Evolutionary conservation across 2,888 invertebrate species (phyloP).

Genomic region (Ptychoptera contaminata): DNA sequence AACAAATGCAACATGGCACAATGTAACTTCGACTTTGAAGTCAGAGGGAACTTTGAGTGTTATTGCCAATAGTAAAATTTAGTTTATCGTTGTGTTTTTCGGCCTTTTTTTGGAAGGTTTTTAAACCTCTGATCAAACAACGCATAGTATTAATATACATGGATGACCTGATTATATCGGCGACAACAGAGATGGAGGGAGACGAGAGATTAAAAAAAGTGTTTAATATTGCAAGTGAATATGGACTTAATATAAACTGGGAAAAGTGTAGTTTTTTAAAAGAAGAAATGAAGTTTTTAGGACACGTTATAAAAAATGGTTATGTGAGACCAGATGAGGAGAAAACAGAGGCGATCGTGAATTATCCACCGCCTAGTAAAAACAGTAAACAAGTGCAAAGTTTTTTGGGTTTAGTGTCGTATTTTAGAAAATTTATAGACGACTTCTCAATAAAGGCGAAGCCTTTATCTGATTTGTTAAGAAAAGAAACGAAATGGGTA

Average conservation of each 20-base stretch:
- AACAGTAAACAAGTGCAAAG: conserved; percentile 7
- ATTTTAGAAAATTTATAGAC: conserved; percentile 6
- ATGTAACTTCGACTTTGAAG: too few species aligned
- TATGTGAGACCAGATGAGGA: conserved; percentile 4
- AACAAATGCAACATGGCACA: too few species aligned
- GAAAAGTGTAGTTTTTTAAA: conserved; percentile 5
- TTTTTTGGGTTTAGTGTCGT: conserved; percentile 10
- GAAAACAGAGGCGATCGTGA: conserved; percentile 8
- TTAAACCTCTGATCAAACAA: too few species aligned
- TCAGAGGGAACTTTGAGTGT: too few species aligned
- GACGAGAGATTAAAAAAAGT: background rate
- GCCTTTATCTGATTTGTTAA: background rate
- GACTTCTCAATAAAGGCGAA: background rate
- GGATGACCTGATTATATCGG: background rate
- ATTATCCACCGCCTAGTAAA: conserved; percentile 8
- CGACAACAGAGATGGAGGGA: background rate
- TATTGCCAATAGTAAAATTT: too few species aligned
- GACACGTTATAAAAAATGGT: conserved; percentile 5
- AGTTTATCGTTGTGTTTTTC: too few species aligned
- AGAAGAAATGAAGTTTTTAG: conserved; percentile 5
- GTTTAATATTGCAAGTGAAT: background rate
- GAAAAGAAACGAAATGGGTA: background rate
- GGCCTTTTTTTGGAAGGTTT: too few species aligned
- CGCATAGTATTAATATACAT: background rate
- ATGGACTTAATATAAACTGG: conserved; percentile 7